phyloP scores from a whole-genome alignment of 2,888 invertebrate species.

The Orchestes rusci region DNA sequence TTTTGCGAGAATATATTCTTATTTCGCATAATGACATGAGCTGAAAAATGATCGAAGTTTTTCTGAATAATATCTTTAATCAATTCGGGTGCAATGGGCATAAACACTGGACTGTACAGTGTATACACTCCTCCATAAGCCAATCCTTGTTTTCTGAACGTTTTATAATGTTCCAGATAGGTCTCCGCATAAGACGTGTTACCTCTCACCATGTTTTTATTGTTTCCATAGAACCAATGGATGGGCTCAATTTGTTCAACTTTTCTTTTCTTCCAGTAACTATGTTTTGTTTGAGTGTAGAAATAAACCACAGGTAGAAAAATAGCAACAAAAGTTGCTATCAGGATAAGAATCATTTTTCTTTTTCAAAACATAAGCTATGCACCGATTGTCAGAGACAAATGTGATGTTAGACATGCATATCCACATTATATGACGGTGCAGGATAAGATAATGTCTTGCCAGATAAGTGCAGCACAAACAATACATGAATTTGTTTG shows the following conservation, averaged over 20 bases:
- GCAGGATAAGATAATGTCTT: too few species aligned
- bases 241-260: constrained; percentile 15
- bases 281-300: constrained; percentile 15
- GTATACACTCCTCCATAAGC: constrained; percentile 31
- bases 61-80: constrained; percentile 47
- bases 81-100: constrained; percentile 31
- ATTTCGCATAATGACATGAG: constrained; percentile 1
- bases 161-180: constrained; percentile 12
- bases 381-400: too few species aligned
- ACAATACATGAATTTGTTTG: too few species aligned
- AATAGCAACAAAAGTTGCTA: too few species aligned
- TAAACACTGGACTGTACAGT: constrained; percentile 38
- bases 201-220: constrained; percentile 1
- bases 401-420: too few species aligned
- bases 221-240: constrained; percentile 14
- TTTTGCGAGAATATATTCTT: neutral
- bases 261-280: constrained; percentile 23
- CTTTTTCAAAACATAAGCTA: too few species aligned
- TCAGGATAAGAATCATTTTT: too few species aligned
- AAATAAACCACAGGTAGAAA: constrained; percentile 1
- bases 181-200: constrained; percentile 5
- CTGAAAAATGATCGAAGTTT: constrained; percentile 49
- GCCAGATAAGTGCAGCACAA: too few species aligned
- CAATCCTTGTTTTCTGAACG: constrained; percentile 16
- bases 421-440: too few species aligned